phyloP scores from a whole-genome alignment of 2,797 vertebrate genomes.

The Melanotaenia parkinsoni region DNA sequence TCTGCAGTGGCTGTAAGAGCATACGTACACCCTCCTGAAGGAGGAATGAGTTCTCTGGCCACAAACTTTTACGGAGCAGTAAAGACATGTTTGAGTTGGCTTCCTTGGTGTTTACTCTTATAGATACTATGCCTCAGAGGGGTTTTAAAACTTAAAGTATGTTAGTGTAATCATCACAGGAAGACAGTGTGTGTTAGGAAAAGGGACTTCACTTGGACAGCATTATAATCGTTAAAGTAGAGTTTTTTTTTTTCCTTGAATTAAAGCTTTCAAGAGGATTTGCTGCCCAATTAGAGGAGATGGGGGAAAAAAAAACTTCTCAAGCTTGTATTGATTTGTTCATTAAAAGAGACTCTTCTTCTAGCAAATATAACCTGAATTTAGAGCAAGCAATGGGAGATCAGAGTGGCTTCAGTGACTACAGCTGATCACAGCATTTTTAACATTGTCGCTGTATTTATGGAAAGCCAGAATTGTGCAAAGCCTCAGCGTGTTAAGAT shows the following conservation, averaged over 20 bases:
- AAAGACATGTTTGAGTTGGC: not conserved
- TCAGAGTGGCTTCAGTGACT: conserved; percentile 8
- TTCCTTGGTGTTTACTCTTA: not conserved
- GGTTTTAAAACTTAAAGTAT: not conserved
- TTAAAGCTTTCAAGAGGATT: not conserved
- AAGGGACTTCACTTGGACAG: not conserved
- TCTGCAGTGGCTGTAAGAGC: conserved; percentile 26
- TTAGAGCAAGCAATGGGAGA: conserved; percentile 1
- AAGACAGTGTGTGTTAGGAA: not conserved
- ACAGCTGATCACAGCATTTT: not conserved
- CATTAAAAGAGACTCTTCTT: conserved; percentile 5
- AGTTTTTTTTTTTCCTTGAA: not conserved
- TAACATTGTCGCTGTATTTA: not conserved
- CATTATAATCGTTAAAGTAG: not conserved
- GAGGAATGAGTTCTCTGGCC: conserved; percentile 6
- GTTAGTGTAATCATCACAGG: not conserved
- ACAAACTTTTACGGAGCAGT: conserved; percentile 8
- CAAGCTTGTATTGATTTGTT: conserved; percentile 28
- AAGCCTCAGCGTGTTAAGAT: not conserved
- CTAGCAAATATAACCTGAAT: conserved; percentile 16
- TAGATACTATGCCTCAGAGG: not conserved
- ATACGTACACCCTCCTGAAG: not conserved
- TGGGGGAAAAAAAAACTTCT: not conserved
- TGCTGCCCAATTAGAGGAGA: not conserved
- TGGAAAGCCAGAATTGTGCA: not conserved